Evolutionary conservation across 2,888 invertebrate species (phyloP).

Genomic region (Ormia ochracea): DNA sequence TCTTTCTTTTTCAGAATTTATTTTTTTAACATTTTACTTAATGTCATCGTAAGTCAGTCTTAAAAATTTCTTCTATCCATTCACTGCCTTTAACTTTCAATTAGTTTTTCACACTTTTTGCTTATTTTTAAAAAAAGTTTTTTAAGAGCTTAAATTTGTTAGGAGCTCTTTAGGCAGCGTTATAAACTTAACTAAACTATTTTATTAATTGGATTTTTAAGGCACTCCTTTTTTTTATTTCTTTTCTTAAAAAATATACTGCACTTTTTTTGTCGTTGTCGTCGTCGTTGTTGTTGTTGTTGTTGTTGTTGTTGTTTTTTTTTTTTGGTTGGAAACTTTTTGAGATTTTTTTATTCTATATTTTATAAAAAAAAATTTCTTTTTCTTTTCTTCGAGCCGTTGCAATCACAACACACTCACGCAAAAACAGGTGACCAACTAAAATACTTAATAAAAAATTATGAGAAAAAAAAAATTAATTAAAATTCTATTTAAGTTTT

Average conservation of each 20-base stretch:
- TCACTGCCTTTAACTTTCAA: background rate
- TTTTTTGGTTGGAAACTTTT: background rate
- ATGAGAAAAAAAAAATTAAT: constrained; percentile 13
- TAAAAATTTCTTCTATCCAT: background rate
- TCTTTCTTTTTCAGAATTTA: too few species aligned
- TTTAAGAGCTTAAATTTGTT: background rate
- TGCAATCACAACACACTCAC: constrained; percentile 3
- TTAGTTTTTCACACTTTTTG: background rate
- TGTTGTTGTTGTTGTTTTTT: background rate
- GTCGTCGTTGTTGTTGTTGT: background rate
- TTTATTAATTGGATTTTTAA: background rate
- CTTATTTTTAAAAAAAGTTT: background rate
- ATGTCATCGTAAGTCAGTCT: background rate
- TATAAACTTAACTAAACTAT: constrained; percentile 13
- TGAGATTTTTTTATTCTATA: too few species aligned
- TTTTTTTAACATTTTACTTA: background rate
- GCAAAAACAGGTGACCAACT: constrained; percentile 36
- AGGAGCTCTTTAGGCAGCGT: background rate
- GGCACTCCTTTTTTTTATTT: background rate
- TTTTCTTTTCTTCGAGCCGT: background rate
- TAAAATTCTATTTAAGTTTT: constrained; percentile 41
- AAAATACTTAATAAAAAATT: background rate
- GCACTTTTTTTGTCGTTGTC: background rate
- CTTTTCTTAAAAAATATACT: background rate
- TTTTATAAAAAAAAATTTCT: background rate